Base-by-base conservation (phyloP, 2,797 vertebrate species). In the Poliocrania exsul region DNA sequence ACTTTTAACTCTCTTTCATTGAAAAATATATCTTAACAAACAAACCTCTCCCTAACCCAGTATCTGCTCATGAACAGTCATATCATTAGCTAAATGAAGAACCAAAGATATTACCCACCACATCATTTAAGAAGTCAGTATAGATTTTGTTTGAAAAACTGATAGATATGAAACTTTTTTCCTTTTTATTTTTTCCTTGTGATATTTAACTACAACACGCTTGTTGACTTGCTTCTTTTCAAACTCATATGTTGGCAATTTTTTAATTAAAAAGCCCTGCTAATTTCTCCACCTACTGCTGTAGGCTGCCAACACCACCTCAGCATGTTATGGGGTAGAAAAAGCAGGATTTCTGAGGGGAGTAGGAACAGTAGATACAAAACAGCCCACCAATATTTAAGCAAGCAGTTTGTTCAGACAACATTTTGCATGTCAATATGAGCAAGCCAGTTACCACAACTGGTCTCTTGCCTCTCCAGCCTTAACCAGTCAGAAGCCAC, bases 211-310 rank as follows among this genome's bases (percentile, higher is more conserved):
- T 66, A 47, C 17, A 73, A 31, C 46, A 75, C 62, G 17, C 49
- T 90, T 84, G 44, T 33, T 85, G 88, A 78, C 62, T 87, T 77
- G 11, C 64, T 54, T 92, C 81, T 86, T 87, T 86, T 62, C 74
- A 81, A 88, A 90, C 42, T 54, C n/a, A 92, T 28, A 77, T 16
- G 25, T 2, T 72, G 28, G 42, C 50, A 91, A 74, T 20, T 64
- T 47, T 72, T 77, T 3, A 74, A 74, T 44, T 7, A 50, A 80
- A 82, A 84, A 40, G 26, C 38, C 29, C 37, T 60, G 37, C 31
- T 67, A 16, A 94, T 33, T 89, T 81, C 33, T 50, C n/a, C 54
- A 64, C 42, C 47, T 78, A 35, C n/a, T 33, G 28, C 42, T 77
- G 35, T 8, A 72, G 47, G n/a, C 40, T 80, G 67, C 38, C 74